Evolutionary conservation across 2,797 vertebrate genomes (phyloP).

Genomic region (Salmo trutta): DNA sequence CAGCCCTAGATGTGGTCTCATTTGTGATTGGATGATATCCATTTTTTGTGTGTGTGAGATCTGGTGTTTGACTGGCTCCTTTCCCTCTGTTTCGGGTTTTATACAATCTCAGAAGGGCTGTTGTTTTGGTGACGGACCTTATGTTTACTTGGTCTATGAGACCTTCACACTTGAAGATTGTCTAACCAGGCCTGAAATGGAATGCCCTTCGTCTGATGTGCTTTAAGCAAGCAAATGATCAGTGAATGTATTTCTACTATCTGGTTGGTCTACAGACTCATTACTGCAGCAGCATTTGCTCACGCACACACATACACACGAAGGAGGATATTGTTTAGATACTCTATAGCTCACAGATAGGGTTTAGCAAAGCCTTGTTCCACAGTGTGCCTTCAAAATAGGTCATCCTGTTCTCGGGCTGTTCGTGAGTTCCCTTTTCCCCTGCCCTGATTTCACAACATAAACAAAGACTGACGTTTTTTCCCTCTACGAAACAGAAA

Average conservation of each 20-base stretch:
- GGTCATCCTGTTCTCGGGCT: constrained; percentile 63
- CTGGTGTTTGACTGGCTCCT: not conserved
- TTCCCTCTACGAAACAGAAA: constrained; percentile 34
- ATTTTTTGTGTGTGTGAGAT: not conserved
- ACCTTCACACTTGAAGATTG: no score
- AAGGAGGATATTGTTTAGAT: constrained; percentile 20
- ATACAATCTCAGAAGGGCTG: not conserved
- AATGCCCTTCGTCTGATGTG: not conserved
- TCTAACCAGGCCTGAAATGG: not conserved
- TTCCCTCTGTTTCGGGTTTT: not conserved
- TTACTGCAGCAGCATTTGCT: not conserved
- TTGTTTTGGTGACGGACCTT: not conserved
- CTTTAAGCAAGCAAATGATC: not conserved
- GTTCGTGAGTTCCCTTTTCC: constrained; percentile 37
- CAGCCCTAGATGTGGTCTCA: not conserved
- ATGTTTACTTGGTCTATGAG: not conserved
- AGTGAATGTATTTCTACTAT: not conserved
- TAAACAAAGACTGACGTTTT: constrained; percentile 65
- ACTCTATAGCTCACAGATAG: constrained; percentile 34
- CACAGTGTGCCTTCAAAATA: constrained; percentile 63
- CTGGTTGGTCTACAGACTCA: not conserved
- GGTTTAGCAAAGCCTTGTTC: constrained; percentile 42
- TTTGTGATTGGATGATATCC: not conserved
- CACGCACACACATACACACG: not conserved
- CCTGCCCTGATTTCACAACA: constrained; percentile 72